phyloP scores from a whole-genome alignment of 2,113 vertebrate species.

The Petroica traversi region DNA sequence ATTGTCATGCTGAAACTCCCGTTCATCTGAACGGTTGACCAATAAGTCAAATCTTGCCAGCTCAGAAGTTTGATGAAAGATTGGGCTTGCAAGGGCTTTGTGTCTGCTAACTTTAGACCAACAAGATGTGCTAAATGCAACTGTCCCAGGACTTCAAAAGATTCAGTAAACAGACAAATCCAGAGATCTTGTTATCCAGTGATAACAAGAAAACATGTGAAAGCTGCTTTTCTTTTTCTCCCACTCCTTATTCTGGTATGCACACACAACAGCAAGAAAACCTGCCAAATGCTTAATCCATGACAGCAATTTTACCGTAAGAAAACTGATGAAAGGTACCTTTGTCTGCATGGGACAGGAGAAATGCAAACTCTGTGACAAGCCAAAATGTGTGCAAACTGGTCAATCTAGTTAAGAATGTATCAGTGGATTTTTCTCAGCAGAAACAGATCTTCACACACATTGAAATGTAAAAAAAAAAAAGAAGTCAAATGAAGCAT shows the following conservation, averaged over 20 bases:
- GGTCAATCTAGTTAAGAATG: conserved; percentile 79
- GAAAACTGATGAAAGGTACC: conserved; percentile 61
- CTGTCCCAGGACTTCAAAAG: background rate
- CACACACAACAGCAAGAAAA: conserved; percentile 43
- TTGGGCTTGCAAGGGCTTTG: background rate
- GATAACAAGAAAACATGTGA: background rate
- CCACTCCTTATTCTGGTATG: conserved; percentile 58
- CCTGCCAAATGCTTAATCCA: conserved; percentile 64
- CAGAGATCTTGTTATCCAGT: background rate
- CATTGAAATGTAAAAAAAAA: background rate
- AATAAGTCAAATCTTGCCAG: background rate
- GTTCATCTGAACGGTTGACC: background rate
- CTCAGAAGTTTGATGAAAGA: conserved; percentile 42
- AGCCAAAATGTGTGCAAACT: conserved; percentile 62
- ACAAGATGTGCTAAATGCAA: background rate
- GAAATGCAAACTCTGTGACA: conserved; percentile 77
- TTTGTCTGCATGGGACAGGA: conserved; percentile 77
- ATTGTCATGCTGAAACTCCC: background rate
- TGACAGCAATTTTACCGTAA: conserved; percentile 58
- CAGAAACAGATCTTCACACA: background rate
- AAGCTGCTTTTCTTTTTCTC: background rate
- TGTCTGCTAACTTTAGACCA: background rate
- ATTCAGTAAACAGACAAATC: background rate
- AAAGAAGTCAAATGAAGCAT: background rate
- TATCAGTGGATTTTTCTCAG: conserved; percentile 72